phyloP scores from a whole-genome alignment of 2,888 invertebrate species.

The Agonopterix subpropinquella region DNA sequence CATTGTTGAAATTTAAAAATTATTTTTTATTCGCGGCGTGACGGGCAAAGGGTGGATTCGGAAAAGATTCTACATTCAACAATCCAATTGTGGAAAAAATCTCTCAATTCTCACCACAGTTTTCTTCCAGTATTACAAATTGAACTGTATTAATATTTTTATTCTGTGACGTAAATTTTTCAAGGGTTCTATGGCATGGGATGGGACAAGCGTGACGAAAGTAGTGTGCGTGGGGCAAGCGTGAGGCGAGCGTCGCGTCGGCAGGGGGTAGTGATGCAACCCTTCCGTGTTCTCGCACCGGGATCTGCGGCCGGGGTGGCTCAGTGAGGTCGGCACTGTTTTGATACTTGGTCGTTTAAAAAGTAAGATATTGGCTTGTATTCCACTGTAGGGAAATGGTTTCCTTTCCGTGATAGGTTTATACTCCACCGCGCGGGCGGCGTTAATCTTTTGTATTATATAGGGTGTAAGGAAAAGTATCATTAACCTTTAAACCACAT shows the following conservation, averaged over 20 bases:
- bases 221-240: constrained; percentile 48
- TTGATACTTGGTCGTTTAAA: background rate
- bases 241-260: constrained; percentile 22
- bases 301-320: constrained; percentile 58
- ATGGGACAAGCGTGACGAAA: constrained; percentile 63
- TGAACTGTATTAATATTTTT: constrained; percentile 7
- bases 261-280: constrained; percentile 54
- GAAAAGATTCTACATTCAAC: constrained; percentile 15
- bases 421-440: too few relatives aligned
- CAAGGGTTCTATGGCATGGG: constrained; percentile 25
- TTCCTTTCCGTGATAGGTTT: too few relatives aligned
- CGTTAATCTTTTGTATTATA: too few relatives aligned
- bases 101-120: background rate
- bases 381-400: too few relatives aligned
- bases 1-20: constrained; percentile 59
- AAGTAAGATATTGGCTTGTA: too few relatives aligned
- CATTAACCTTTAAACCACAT: too few relatives aligned
- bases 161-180: constrained; percentile 17
- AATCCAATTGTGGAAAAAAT: constrained; percentile 1
- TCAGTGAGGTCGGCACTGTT: constrained; percentile 7
- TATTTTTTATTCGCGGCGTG: constrained; percentile 34
- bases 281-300: constrained; percentile 49
- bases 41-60: constrained; percentile 33
- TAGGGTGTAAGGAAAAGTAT: too few relatives aligned
- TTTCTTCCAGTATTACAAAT: background rate